A percentile compares a stretch with the other conserved stretches of the same genome.
These are phyloP conservation scores for Deilephila porcellus DNA, from an alignment of 2,888 invertebrate genomes.

Conservation along the genomic window DNA sequence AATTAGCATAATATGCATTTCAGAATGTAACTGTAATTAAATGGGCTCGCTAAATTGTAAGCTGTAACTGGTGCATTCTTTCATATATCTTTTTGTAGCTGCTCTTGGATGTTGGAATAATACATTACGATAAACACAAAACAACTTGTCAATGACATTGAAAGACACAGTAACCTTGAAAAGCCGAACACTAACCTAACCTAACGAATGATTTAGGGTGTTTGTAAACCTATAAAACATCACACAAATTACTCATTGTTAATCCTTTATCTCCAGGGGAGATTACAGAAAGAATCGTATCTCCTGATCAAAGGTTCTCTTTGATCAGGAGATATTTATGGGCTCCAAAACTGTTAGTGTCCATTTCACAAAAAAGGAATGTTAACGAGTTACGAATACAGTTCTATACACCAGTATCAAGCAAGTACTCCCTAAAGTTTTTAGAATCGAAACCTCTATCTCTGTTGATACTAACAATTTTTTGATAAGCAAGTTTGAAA, in stretches of 20 bases:
- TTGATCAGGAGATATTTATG: slow-evolving; percentile 12
- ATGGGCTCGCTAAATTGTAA: too few relatives aligned
- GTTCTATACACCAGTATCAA: too few relatives aligned
- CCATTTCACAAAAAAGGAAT: neutral
- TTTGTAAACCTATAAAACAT: neutral
- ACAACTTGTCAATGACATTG: neutral
- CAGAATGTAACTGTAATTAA: too few relatives aligned
- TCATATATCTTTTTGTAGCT: too few relatives aligned
- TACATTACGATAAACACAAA: neutral
- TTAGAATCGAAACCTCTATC: too few relatives aligned
- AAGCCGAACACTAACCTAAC: slow-evolving; percentile 21
- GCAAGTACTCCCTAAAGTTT: too few relatives aligned
- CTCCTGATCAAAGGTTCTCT: neutral
- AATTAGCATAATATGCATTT: too few relatives aligned
- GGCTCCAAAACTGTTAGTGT: neutral
- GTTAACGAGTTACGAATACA: neutral
- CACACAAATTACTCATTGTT: slow-evolving; percentile 1
- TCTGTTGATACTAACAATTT: too few relatives aligned
- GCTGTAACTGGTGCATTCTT: too few relatives aligned
- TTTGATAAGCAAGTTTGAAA: too few relatives aligned
- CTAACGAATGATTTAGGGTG: slow-evolving; percentile 2
- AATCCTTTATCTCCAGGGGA: neutral
- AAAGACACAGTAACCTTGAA: neutral
- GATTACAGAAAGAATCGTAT: neutral
- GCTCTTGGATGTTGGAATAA: too few relatives aligned